Conservation (phyloP, 2,888 invertebrate genomes). For the Ephialtes manifestator region DNA sequence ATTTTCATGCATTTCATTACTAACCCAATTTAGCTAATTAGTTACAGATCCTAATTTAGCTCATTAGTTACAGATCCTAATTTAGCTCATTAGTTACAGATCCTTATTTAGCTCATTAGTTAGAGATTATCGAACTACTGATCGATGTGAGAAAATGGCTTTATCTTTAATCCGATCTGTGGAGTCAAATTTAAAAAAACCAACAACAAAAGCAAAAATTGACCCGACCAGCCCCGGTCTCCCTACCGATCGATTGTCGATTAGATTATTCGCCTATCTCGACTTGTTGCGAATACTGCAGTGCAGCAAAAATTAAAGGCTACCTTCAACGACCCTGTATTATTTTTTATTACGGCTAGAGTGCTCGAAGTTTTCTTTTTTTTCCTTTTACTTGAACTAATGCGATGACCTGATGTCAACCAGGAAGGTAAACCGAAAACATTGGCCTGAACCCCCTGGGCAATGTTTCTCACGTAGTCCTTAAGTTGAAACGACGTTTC, state of each 20-base stretch:
- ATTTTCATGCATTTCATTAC: too few relatives aligned
- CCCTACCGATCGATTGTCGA: conserved; percentile 3
- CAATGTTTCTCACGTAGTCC: conserved; percentile 48
- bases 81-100: too few relatives aligned
- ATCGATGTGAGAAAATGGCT: too few relatives aligned
- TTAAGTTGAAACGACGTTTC: conserved; percentile 49
- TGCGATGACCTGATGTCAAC: conserved; percentile 37
- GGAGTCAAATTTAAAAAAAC: too few relatives aligned
- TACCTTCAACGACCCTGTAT: conserved; percentile 13
- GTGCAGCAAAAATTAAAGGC: not conserved
- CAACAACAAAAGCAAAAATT: too few relatives aligned
- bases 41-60: too few relatives aligned
- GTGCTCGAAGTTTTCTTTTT: conserved; percentile 5
- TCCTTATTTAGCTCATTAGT: too few relatives aligned
- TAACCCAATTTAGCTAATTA: too few relatives aligned
- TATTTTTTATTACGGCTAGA: conserved; percentile 23
- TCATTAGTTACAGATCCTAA: too few relatives aligned
- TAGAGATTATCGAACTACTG: too few relatives aligned
- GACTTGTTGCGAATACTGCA: conserved; percentile 17
- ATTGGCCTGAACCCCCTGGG: conserved; percentile 2
- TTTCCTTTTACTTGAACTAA: not conserved
- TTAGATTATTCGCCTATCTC: not conserved
- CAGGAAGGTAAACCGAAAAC: conserved; percentile 54
- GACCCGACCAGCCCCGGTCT: not conserved
- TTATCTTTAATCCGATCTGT: too few relatives aligned